These are phyloP conservation scores for Aurelia aurita complex sp. Pacific DNA, from an alignment of 30 jellyfish, hydroid and myxozoan genomes.

Conservation along the genomic window DNA sequence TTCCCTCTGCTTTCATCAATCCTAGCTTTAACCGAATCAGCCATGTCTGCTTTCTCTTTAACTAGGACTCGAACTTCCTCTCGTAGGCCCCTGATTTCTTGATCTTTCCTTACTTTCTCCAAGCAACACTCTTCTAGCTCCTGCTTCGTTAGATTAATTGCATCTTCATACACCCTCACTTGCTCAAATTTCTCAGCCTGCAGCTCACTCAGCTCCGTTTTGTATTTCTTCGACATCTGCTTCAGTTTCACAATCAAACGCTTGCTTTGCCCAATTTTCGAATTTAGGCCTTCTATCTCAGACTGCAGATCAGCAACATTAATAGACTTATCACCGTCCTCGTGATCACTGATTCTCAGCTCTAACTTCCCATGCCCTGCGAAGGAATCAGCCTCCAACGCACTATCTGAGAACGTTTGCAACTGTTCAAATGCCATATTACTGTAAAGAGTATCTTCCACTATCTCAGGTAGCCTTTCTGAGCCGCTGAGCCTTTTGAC, in stretches of 20 bases:
- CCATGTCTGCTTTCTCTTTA: constrained; percentile 63
- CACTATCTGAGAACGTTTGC: constrained; percentile 60
- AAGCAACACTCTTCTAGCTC: constrained; percentile 33
- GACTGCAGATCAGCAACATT: constrained; percentile 14
- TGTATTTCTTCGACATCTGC: constrained; percentile 58
- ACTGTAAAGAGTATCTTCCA: constrained; percentile 57
- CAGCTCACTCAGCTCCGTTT: constrained; percentile 44
- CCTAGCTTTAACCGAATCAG: constrained; percentile 19
- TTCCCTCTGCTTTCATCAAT: constrained; percentile 4
- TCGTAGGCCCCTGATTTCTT: constrained; percentile 59
- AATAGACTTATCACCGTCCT: constrained; percentile 37
- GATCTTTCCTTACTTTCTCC: constrained; percentile 67
- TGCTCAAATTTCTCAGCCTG: constrained; percentile 67
- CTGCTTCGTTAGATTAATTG: constrained; percentile 21
- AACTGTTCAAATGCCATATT: constrained; percentile 48
- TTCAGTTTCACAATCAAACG: constrained; percentile 41
- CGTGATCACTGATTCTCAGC: constrained; percentile 29
- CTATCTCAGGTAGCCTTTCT: constrained; percentile 63
- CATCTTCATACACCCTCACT: constrained; percentile 54
- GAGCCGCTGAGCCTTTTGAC: constrained; percentile 54
- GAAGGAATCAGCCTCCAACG: constrained; percentile 49
- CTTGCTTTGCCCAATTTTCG: constrained; percentile 55
- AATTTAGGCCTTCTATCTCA: constrained; percentile 34
- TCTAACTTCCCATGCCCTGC: constrained; percentile 46
- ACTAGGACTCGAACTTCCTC: constrained; percentile 80